Evolutionary conservation across 1,140 invertebrate species (phyloP), one percentile per base, ranked within the genome.

Genomic region (Scaptomyza hsui): DNA sequence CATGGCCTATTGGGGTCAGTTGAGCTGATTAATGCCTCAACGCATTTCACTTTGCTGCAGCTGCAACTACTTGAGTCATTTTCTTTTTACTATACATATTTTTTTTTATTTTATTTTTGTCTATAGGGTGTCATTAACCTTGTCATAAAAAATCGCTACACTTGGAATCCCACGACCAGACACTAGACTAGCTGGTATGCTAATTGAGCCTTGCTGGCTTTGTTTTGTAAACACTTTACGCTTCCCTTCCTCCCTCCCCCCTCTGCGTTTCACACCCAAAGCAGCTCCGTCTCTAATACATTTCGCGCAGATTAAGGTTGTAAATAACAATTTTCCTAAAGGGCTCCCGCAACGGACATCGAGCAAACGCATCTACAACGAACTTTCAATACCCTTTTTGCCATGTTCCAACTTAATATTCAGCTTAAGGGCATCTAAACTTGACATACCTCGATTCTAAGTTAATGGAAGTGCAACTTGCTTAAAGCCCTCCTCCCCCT

Each of bases 271-370:
- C 42, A 10, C 7, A n/a, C 12, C 18, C 18, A 21, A 2, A 21
- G 1, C 18, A 37, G 76, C 68, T 61, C 61, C 71, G 69, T 73
- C 81, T 85, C 81, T 86, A 85, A 85, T 85, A 86, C 78, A 81
- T 86, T 88, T 86, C 63, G 72, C 71, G 72, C 74, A 88, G 81
- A 88, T 86, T 86, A 86, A 78, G 67, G 78, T 59, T 78, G 81
- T 86, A 86, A 88, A 86, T 86, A 86, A 82, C 78, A 86, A 86
- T 81, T 88, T 85, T 67, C 55, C 65, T 39, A 75, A 80, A 74
- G 73, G 60, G 75, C 68, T 55, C 7, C 7, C 26, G 7, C 26
- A 5, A 6, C 48, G 49, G 51, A 67, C 37, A 48, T 26, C 15
- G 39, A 48, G 55, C 52, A 60, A 60, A 72, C 52, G 51, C 55